Evolutionary conservation across 2,888 invertebrate genomes (phyloP).

Genomic region (Melitaea athalia): DNA sequence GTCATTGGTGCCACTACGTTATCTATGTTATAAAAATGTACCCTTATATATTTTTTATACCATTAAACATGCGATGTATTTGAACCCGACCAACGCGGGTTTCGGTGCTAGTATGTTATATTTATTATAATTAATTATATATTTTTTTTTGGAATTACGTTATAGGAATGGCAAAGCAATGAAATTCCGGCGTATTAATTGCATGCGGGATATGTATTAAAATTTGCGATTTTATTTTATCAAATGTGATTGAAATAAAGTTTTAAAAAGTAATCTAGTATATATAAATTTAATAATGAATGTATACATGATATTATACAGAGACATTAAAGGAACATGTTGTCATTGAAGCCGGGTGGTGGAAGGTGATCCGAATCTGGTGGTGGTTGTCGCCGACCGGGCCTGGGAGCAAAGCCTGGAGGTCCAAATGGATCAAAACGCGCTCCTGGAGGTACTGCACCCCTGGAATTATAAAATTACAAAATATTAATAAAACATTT

Average conservation of each 20-base stretch:
- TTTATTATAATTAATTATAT: no score
- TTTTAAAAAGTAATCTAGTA: not conserved
- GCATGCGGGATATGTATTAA: no score
- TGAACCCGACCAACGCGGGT: no score
- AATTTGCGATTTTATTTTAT: no score
- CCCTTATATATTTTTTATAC: no score
- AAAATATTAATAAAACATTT: not conserved
- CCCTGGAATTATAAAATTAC: constrained; percentile 62
- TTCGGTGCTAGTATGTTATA: no score
- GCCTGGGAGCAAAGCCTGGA: constrained; percentile 81
- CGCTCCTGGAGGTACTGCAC: constrained; percentile 87
- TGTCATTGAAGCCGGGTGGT: constrained; percentile 88
- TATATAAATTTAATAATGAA: constrained; percentile 15
- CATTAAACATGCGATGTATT: no score
- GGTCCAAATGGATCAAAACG: constrained; percentile 92
- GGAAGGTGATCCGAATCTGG: constrained; percentile 89
- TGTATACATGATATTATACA: constrained; percentile 3
- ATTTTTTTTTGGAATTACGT: no score
- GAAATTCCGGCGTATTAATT: no score
- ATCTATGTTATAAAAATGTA: no score
- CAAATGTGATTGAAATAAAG: not conserved
- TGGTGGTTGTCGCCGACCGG: constrained; percentile 67
- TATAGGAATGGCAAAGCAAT: no score
- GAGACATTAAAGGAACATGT: constrained; percentile 87
- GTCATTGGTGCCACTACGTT: no score